Evolutionary conservation across 2,888 invertebrate genomes (phyloP).

Genomic region (Lasioglossum marginatum): DNA sequence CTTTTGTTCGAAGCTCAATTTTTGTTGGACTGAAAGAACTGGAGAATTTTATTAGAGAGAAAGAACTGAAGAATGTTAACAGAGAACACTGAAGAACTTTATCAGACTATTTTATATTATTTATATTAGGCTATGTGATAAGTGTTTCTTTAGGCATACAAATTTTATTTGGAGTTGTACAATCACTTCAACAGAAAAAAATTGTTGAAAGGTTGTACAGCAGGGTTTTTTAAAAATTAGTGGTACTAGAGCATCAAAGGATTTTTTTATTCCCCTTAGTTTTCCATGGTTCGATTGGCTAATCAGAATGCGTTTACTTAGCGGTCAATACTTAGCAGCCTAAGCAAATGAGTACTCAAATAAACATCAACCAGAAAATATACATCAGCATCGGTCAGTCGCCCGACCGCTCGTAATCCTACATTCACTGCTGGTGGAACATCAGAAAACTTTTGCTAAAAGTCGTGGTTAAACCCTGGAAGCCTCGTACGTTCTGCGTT

Average conservation of each 20-base stretch:
- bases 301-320: not conserved
- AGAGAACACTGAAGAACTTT: no score
- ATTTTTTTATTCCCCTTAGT: not conserved
- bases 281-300: not conserved
- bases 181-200: not conserved
- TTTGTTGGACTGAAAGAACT: not conserved
- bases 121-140: not conserved
- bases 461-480: not conserved
- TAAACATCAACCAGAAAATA: slow-evolving; percentile 18
- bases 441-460: slow-evolving; percentile 5
- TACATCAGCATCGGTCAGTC: slow-evolving; percentile 7
- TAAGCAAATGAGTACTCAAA: slow-evolving; percentile 13
- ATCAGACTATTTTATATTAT: not conserved
- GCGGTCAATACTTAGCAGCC: not conserved
- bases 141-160: not conserved
- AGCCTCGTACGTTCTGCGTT: not conserved
- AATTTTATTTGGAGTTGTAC: not conserved
- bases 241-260: not conserved
- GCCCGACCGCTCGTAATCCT: not conserved
- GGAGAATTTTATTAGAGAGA: not conserved
- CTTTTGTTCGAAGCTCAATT: no score
- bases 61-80: no score
- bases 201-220: not conserved
- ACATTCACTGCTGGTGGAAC: not conserved
- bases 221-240: not conserved